These are phyloP conservation scores for Oreochromis mossambicus DNA, from an alignment of 2,797 vertebrate genomes.

Conservation along the genomic window DNA sequence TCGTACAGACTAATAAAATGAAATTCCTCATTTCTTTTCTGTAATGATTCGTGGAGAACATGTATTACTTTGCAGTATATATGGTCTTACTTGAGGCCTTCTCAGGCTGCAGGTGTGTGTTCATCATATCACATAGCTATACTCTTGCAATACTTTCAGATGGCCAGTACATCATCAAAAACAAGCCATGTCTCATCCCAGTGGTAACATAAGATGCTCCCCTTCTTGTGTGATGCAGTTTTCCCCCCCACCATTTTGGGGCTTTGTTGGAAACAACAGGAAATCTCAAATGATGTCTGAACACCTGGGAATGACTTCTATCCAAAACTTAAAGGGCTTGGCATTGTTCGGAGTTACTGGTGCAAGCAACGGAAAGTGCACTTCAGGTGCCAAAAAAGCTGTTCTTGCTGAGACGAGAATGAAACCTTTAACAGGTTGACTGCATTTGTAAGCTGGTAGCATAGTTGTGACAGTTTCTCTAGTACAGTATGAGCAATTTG, in stretches of 20 bases:
- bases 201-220: background rate
- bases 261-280: slow-evolving; percentile 1
- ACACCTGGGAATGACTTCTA: slow-evolving; percentile 29
- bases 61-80: slow-evolving; percentile 23
- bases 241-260: background rate
- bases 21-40: slow-evolving; percentile 29
- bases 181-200: background rate
- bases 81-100: background rate
- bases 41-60: slow-evolving; percentile 45
- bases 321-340: slow-evolving; percentile 19
- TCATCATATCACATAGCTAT: slow-evolving; percentile 5
- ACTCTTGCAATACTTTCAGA: background rate
- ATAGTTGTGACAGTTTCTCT: background rate
- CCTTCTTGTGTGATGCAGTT: background rate
- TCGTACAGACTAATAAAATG: slow-evolving; percentile 42
- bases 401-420: slow-evolving; percentile 20
- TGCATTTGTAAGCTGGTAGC: slow-evolving; percentile 6
- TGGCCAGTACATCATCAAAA: background rate
- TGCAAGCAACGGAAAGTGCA: slow-evolving; percentile 23
- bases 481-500: background rate
- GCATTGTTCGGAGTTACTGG: slow-evolving; percentile 25
- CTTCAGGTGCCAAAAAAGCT: slow-evolving; percentile 27
- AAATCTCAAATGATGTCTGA: slow-evolving; percentile 25
- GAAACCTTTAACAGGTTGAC: slow-evolving; percentile 6
- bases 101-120: background rate